phyloP scores from a whole-genome alignment of 92 coral and sea anemone species.

The Parazoanthus darwini region DNA sequence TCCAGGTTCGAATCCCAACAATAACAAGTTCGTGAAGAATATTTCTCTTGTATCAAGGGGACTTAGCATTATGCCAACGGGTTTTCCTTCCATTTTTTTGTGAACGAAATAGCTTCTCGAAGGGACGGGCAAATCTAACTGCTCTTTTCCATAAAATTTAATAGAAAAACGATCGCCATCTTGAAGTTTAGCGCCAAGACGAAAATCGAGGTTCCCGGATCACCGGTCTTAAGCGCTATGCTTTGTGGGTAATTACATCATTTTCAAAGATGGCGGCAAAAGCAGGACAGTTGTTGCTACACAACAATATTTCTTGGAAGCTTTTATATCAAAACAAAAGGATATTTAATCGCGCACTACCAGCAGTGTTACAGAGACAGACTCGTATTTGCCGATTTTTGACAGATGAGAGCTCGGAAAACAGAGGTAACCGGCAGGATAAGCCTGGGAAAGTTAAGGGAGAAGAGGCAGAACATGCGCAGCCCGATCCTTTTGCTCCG shows the following conservation, averaged over 20 bases:
- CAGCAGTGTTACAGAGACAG: not conserved
- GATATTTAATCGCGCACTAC: constrained; percentile 2
- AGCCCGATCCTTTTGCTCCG: constrained; percentile 87
- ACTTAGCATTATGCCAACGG: constrained; percentile 77
- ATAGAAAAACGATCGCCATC: constrained; percentile 54
- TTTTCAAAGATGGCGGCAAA: constrained; percentile 66
- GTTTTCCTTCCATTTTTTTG: constrained; percentile 41
- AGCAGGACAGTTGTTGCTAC: not conserved
- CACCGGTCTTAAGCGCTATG: constrained; percentile 6
- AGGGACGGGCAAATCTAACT: not conserved
- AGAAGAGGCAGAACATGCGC: constrained; percentile 36
- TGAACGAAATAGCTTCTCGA: not conserved
- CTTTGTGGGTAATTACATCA: constrained; percentile 41
- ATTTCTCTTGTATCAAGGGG: constrained; percentile 89
- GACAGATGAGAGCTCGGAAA: constrained; percentile 29
- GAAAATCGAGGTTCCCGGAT: constrained; percentile 60
- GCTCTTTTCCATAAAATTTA: not conserved
- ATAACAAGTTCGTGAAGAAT: constrained; percentile 83
- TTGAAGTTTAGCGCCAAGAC: constrained; percentile 80
- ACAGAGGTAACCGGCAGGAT: constrained; percentile 20
- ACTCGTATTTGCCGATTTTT: not conserved
- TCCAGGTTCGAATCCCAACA: constrained; percentile 90
- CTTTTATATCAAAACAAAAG: constrained; percentile 24
- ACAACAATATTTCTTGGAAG: not conserved
- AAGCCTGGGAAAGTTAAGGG: constrained; percentile 3